phyloP scores from a whole-genome alignment of 35 echinoderm and acorn worm species.

The Anneissia japonica region DNA sequence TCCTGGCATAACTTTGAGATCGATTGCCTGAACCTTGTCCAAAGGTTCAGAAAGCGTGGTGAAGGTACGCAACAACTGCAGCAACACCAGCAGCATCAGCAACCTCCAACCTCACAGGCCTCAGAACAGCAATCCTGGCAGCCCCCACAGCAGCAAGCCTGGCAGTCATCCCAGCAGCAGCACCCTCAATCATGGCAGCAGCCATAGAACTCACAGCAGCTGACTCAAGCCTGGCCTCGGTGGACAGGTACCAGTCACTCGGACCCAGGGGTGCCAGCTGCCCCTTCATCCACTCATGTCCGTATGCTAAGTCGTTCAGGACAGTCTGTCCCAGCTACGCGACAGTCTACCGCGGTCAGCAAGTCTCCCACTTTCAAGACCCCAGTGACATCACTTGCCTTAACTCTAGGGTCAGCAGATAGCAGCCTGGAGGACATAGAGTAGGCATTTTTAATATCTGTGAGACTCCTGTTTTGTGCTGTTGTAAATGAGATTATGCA shows the following conservation, averaged over 20 bases:
- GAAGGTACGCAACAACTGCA: too few relatives aligned
- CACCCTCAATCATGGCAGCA: not conserved
- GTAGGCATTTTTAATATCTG: not conserved
- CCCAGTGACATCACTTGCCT: not conserved
- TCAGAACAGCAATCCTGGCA: conserved; percentile 22
- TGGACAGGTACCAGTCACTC: not conserved
- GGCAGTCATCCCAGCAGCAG: not conserved
- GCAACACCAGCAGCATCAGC: conserved; percentile 28
- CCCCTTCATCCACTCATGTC: not conserved
- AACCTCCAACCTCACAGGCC: conserved; percentile 24
- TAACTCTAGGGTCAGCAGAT: not conserved
- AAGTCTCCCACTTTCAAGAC: not conserved
- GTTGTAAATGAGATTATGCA: not conserved
- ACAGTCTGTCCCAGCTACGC: not conserved
- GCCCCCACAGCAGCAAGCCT: not conserved
- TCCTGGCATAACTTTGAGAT: conserved; percentile 50
- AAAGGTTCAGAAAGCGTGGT: conserved; percentile 31
- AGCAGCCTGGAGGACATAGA: conserved; percentile 1
- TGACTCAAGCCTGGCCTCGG: not conserved
- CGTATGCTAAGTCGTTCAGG: not conserved
- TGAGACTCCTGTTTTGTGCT: not conserved
- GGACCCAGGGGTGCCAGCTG: not conserved
- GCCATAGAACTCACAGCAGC: not conserved
- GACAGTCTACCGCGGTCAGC: too few relatives aligned
- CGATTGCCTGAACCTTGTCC: conserved; percentile 51